These are phyloP conservation scores for Uria aalge DNA, from an alignment of 2,113 vertebrate genomes.

Conservation along the genomic window DNA sequence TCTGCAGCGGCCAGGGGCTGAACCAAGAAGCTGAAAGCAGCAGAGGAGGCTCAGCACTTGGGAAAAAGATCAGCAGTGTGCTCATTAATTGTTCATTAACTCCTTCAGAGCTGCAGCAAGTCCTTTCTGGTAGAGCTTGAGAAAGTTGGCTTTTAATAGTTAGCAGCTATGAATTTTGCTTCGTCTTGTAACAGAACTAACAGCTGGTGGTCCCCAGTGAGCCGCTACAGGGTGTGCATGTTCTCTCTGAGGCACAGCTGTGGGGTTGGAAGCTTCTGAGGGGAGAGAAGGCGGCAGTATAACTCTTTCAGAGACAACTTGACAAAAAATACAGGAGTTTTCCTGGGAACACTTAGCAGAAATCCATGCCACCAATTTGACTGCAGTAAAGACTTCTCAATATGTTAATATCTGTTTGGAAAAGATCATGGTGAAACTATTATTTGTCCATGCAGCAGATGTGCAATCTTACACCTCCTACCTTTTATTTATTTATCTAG, in stretches of 20 bases:
- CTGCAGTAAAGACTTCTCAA: background rate
- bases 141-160: background rate
- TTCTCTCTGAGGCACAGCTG: background rate
- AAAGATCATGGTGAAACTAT: background rate
- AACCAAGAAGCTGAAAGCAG: background rate
- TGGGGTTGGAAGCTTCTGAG: background rate
- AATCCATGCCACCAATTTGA: background rate
- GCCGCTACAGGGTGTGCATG: fast-evolving
- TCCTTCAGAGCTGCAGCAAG: background rate
- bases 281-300: background rate
- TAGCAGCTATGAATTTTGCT: background rate
- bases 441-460: background rate
- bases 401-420: background rate
- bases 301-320: background rate
- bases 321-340: background rate
- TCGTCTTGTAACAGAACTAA: background rate
- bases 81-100: background rate
- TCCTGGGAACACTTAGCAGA: background rate
- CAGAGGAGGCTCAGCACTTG: background rate
- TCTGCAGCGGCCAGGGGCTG: background rate
- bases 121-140: background rate
- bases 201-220: background rate
- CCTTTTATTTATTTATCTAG: background rate
- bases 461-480: background rate
- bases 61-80: background rate